Evolutionary conservation across 2,888 invertebrate genomes (phyloP), one percentile per base, ranked within the genome.

Genomic region (Eledona agricola): DNA sequence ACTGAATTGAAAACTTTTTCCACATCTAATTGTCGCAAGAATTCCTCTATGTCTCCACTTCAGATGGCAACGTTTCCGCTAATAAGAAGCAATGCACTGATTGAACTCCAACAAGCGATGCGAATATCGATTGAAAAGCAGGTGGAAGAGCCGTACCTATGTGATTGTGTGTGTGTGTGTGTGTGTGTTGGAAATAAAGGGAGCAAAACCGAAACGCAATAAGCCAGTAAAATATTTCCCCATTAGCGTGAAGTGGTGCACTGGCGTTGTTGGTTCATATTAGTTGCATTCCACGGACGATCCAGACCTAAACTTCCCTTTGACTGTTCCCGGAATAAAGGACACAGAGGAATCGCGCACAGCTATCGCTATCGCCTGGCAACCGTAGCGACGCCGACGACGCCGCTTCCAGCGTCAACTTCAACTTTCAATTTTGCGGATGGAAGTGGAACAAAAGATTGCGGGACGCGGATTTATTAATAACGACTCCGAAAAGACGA

Each of bases 201-300:
- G 32, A 40, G 22, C 40, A 32, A 40, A 46, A 38, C 34, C 22
- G 37, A 29, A 42, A 53, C 34, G 47, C 47, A 49, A 54, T 49
- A 54, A 54, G 26, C 51, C 15, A 23, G 47, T 54, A 40, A 49
- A 54, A 54, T 54, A 54, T 54, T 54, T 50, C 43, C 50, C 28
- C 4, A 54, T 54, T 50, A 54, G 32, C n/a, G 9, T 45, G 38
- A 26, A 53, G 53, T 49, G 53, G 49, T 43, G 49, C 29, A 54
- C 37, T 50, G 43, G 37, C 43, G 43, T 34, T 31, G 43, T 38
- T 51, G 40, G 29, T 51, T 49, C 45, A 47, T 54, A 56, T 54
- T 54, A 45, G 55, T 50, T 51, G 55, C 60, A 60, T 60, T 58
- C 60, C 60, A 55, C 31, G 35, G 47, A 19, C 50, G 45, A 37